Conservation (phyloP, 2,797 vertebrate species). For the Chaenodraco wilsoni region DNA sequence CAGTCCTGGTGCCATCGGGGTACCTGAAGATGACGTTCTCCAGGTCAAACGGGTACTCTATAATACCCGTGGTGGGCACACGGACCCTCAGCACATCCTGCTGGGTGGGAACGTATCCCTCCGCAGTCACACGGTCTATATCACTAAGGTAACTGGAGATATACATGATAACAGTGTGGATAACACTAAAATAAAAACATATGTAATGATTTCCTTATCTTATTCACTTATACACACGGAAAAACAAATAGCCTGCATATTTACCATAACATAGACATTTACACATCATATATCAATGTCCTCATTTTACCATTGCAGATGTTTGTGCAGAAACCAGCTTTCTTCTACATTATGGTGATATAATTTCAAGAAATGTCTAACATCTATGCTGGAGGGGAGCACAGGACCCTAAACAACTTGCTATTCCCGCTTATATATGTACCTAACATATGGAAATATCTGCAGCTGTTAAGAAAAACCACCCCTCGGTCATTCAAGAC, state of each 20-base stretch:
- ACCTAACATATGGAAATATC: no score
- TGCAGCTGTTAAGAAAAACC: no score
- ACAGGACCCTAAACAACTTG: no score
- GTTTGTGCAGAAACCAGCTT: no score
- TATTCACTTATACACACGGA: conserved; percentile 5
- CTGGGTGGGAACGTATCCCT: conserved; percentile 84
- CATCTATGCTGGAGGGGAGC: no score
- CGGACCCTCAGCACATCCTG: conserved; percentile 86
- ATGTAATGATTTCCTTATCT: conserved; percentile 11
- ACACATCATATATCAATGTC: no score
- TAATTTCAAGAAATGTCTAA: background rate
- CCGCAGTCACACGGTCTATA: conserved; percentile 81
- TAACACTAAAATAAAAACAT: conserved; percentile 46
- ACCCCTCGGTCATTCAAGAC: no score
- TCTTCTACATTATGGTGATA: background rate
- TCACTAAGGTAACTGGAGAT: conserved; percentile 84
- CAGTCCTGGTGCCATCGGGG: conserved; percentile 54
- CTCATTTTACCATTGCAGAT: no score
- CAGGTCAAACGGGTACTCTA: conserved; percentile 87
- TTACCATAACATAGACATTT: background rate
- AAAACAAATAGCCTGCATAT: background rate
- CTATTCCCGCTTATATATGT: no score
- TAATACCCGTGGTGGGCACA: conserved; percentile 86
- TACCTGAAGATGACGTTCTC: conserved; percentile 88
- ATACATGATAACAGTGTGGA: conserved; percentile 66